Percentiles rank a stretch among this genome's conserved stretches.
Conservation (phyloP, 2,113 vertebrate genomes). For the Pitta sordida region DNA sequence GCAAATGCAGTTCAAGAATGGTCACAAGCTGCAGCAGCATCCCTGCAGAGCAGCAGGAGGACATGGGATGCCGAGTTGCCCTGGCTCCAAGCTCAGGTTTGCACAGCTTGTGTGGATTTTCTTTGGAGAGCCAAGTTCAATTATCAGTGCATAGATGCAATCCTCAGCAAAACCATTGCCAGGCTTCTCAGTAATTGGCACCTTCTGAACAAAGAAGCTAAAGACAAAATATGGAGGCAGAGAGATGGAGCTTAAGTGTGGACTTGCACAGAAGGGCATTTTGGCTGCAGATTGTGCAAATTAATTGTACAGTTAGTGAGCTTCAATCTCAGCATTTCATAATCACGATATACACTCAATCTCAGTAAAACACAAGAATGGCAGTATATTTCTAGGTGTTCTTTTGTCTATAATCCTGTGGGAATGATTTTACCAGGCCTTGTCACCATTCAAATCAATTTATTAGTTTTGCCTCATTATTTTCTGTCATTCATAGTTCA, state of each 20-base stretch:
- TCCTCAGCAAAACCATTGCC: not conserved
- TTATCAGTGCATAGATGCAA: not conserved
- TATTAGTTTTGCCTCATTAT: not conserved
- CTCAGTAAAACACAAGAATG: not conserved
- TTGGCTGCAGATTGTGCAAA: not conserved
- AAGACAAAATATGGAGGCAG: not conserved
- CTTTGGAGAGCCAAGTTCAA: not conserved
- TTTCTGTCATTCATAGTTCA: not conserved
- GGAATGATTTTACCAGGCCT: not conserved
- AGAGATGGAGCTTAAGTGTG: accelerated
- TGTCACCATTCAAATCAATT: not conserved
- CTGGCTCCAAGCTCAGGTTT: accelerated
- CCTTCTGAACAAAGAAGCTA: not conserved
- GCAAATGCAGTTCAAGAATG: accelerated
- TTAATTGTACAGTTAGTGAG: not conserved
- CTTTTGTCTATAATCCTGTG: not conserved
- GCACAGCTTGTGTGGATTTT: not conserved
- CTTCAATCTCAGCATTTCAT: not conserved
- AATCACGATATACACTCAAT: not conserved
- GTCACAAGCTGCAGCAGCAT: not conserved
- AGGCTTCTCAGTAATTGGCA: not conserved
- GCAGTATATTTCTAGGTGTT: not conserved
- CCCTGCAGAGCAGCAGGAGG: not conserved
- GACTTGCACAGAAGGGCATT: not conserved
- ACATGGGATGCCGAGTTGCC: accelerated